A percentile compares a stretch with the other conserved stretches of the same genome.
Conservation (phyloP, 1,140 invertebrate genomes). For the Phymastichus coffea region DNA sequence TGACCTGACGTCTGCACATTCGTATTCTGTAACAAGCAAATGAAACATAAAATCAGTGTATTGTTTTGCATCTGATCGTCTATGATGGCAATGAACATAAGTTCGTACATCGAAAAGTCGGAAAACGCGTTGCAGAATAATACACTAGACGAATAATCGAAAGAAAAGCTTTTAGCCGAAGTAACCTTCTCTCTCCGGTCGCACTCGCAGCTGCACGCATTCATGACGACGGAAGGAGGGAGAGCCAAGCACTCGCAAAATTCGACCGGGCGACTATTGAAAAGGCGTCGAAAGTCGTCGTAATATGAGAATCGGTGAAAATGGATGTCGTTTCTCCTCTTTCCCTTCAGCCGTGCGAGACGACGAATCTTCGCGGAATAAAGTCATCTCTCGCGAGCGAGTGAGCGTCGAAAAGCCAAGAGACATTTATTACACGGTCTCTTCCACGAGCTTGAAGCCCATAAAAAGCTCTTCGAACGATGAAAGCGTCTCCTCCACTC, state of each 20-base stretch:
- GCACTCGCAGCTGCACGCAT: too few relatives aligned
- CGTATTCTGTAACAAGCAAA: constrained; percentile 62
- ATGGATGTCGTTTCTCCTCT: constrained; percentile 18
- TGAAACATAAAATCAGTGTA: too few relatives aligned
- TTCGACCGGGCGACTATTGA: too few relatives aligned
- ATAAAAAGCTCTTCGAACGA: neutral
- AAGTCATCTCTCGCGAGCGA: neutral
- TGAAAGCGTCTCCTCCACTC: neutral
- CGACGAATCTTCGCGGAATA: neutral
- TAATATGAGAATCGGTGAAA: constrained; percentile 23
- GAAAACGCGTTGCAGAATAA: too few relatives aligned
- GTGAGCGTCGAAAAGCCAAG: neutral
- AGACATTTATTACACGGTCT: constrained; percentile 14
- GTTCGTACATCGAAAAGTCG: too few relatives aligned
- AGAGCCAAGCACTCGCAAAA: too few relatives aligned
- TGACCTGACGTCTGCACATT: constrained; percentile 70
- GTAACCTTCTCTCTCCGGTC: too few relatives aligned
- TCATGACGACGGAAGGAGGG: too few relatives aligned
- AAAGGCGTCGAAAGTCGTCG: neutral
- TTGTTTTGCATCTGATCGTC: neutral
- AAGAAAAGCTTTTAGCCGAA: too few relatives aligned
- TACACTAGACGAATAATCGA: too few relatives aligned
- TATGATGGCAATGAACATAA: too few relatives aligned
- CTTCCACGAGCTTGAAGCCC: neutral
- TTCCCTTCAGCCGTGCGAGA: neutral